Percentiles rank a stretch among this genome's conserved stretches.
phyloP scores from a whole-genome alignment of 2,113 vertebrate species.

The Spermophilus dauricus region DNA sequence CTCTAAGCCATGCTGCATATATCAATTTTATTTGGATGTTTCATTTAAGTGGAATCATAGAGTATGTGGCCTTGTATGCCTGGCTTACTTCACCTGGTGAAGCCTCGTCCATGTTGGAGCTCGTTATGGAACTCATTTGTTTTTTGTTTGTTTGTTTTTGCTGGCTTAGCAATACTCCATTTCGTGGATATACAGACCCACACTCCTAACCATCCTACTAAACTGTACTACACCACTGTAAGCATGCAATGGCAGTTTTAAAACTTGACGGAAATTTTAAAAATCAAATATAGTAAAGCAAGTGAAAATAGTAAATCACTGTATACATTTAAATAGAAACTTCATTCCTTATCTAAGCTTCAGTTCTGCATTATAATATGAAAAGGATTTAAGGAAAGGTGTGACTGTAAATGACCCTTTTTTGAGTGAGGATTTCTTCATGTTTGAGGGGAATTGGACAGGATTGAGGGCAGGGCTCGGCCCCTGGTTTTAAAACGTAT shows the following conservation, averaged over 20 bases:
- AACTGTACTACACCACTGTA: neutral
- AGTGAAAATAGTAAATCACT: neutral
- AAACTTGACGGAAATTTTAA: neutral
- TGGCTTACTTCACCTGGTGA: too few relatives aligned
- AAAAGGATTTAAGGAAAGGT: neutral
- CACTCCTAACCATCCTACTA: neutral
- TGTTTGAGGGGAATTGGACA: neutral
- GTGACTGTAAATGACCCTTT: neutral
- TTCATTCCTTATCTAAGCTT: neutral
- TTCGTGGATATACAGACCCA: neutral
- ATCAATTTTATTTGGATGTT: too few relatives aligned
- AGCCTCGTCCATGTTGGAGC: too few relatives aligned
- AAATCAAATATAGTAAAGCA: neutral
- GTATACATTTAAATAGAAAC: neutral
- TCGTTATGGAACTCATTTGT: too few relatives aligned
- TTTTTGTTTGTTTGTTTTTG: too few relatives aligned
- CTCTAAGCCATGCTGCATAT: too few relatives aligned
- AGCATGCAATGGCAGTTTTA: neutral
- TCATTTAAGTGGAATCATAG: too few relatives aligned
- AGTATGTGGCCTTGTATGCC: too few relatives aligned
- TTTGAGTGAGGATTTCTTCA: neutral
- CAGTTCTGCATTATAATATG: neutral
- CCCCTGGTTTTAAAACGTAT: neutral
- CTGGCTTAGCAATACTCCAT: too few relatives aligned
- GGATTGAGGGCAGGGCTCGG: fast-evolving